Evolutionary conservation across 2,888 invertebrate species (phyloP), one percentile per base, ranked within the genome.

Genomic region (Sphaerophoria rueppellii): DNA sequence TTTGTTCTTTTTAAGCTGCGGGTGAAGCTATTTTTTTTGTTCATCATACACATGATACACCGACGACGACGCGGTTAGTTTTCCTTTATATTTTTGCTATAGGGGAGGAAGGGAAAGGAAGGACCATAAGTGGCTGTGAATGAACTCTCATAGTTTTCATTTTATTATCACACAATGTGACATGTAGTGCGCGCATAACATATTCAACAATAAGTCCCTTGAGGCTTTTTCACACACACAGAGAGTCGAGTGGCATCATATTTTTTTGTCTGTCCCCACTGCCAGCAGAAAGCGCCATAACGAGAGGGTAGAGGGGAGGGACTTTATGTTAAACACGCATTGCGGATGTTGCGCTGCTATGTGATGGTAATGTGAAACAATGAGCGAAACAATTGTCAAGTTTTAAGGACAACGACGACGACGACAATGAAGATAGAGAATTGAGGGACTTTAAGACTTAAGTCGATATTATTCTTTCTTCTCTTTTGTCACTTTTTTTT

Each of bases 61-160:
- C 4, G 11, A 43, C 9, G 4, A 40, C 40, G 9, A 40, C 40
- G 40, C 40, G 40, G 67, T 37, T 7, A 37, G 34, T 9, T 50
- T 32, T 61, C 40, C 6, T 40, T 37, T 9, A 9, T 4, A 4
- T 43, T 43, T 43, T 43, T 43, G 4, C 12, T 43, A 43, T 46
- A 48, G 48, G 3, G 11, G 32, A 54, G 24, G 46, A n/a, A 65
- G 54, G 52, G 35, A n/a, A 37, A 65, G 37, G 50, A 50, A 43
- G 43, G 50, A 65, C 67, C 37, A 52, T 67, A 67, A 67, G 67
- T 67, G 67, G 54, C 67, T 67, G 67, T 67, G 67, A 67, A 67
- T 67, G 67, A 67, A 67, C 67, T 67, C 67, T 67, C 40, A 67
- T 67, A 67, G 67, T 67, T 67, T 67, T 67, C 54, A 54, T 67